A percentile compares a stretch with the other conserved stretches of the same genome.
Evolutionary conservation across 2,797 vertebrate species (phyloP).

Genomic region (Hozukius guyotensis): DNA sequence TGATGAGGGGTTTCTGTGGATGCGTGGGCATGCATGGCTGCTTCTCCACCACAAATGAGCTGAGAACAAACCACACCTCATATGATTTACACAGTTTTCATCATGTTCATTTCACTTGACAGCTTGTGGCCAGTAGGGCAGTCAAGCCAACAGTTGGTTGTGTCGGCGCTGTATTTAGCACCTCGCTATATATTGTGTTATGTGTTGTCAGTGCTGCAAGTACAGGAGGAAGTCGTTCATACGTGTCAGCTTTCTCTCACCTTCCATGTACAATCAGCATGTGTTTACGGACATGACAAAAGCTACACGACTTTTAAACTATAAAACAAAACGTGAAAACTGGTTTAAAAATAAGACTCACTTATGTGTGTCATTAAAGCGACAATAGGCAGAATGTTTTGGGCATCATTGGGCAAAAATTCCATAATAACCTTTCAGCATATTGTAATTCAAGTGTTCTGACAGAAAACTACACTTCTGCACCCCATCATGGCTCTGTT

Average conservation of each 20-base stretch:
- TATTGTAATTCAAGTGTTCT: no score
- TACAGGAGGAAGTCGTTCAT: background rate
- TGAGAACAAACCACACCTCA: slow-evolving; percentile 61
- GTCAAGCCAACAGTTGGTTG: background rate
- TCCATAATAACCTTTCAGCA: no score
- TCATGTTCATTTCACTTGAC: background rate
- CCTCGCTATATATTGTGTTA: background rate
- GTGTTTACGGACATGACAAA: background rate
- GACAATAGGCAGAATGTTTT: no score
- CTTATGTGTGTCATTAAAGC: background rate
- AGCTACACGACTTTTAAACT: background rate
- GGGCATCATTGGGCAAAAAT: no score
- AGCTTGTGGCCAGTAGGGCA: no score
- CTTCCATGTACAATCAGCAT: background rate
- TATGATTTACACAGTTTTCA: background rate
- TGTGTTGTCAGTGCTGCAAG: background rate
- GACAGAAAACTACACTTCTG: no score
- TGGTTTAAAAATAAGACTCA: background rate
- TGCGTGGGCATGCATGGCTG: slow-evolving; percentile 98
- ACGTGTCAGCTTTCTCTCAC: background rate
- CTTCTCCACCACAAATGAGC: slow-evolving; percentile 96
- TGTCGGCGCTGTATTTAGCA: background rate
- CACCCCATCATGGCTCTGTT: no score
- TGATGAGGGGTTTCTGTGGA: slow-evolving; percentile 94
- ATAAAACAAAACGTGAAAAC: background rate